These are phyloP conservation scores for Acleris cristana DNA, from an alignment of 2,888 invertebrate species.

Conservation along the genomic window DNA sequence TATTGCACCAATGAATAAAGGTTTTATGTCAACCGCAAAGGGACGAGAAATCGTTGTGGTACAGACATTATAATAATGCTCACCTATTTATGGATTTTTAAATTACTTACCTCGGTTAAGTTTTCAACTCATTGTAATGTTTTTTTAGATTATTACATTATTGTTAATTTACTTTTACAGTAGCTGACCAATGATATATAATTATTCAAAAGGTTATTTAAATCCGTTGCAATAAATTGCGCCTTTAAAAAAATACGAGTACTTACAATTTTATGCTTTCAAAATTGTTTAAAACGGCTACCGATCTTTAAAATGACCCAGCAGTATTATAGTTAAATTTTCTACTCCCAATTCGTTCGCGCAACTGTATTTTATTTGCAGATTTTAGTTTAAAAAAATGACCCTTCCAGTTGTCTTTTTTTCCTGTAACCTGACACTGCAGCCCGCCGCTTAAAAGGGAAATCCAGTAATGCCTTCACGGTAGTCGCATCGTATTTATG, in stretches of 20 bases:
- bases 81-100: slow-evolving; percentile 27
- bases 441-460: slow-evolving; percentile 71
- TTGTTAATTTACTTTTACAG: slow-evolving; percentile 15
- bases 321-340: not conserved
- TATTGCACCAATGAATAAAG: not conserved
- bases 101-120: slow-evolving; percentile 26
- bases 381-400: not conserved
- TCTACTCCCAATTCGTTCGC: not conserved
- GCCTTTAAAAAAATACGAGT: too few relatives aligned
- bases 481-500: slow-evolving; percentile 70
- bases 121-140: not conserved
- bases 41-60: slow-evolving; percentile 15
- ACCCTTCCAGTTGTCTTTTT: slow-evolving; percentile 28
- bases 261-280: too few relatives aligned
- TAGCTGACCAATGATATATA: not conserved
- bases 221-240: too few relatives aligned
- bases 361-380: slow-evolving; percentile 3
- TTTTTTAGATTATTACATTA: slow-evolving; percentile 9
- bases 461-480: slow-evolving; percentile 75
- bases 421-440: slow-evolving; percentile 69
- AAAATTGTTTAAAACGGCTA: too few relatives aligned
- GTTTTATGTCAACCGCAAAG: slow-evolving; percentile 9
- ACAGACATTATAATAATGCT: slow-evolving; percentile 21
- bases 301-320: too few relatives aligned
- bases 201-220: not conserved